Evolutionary conservation across 2,888 invertebrate genomes (phyloP).

Genomic region (Cepaea hortensis): DNA sequence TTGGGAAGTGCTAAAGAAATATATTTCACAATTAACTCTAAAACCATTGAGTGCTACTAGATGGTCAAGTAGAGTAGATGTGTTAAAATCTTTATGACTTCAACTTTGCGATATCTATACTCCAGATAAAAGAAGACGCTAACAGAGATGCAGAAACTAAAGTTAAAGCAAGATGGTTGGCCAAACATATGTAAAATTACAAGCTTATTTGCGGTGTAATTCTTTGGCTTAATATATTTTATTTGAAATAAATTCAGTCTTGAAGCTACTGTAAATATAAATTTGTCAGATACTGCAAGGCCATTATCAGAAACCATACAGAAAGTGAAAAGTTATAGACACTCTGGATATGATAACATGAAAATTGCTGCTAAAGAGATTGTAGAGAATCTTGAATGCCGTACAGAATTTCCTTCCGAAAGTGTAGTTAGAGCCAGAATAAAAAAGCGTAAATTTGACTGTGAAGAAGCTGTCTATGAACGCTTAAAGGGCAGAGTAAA

Average conservation of each 20-base stretch:
- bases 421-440: not conserved
- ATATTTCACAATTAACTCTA: not conserved
- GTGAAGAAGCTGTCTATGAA: not conserved
- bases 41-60: not conserved
- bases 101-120: too few relatives aligned
- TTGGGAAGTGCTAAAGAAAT: not conserved
- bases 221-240: too few relatives aligned
- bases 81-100: not conserved
- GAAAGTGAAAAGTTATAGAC: not conserved
- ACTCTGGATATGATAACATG: not conserved
- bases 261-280: too few relatives aligned
- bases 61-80: not conserved
- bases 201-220: too few relatives aligned
- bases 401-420: slow-evolving; percentile 4
- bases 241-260: too few relatives aligned
- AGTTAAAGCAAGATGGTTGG: too few relatives aligned
- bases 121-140: not conserved
- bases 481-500: too few relatives aligned
- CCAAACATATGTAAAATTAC: not conserved
- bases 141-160: not conserved
- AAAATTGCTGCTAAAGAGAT: not conserved
- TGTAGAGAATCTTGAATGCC: not conserved
- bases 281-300: too few relatives aligned
- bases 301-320: too few relatives aligned
- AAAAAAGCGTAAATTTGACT: not conserved